Percentiles rank a stretch among this genome's conserved stretches.
phyloP scores from a whole-genome alignment of 2,797 vertebrate species.

The Xiphophorus birchmanni region DNA sequence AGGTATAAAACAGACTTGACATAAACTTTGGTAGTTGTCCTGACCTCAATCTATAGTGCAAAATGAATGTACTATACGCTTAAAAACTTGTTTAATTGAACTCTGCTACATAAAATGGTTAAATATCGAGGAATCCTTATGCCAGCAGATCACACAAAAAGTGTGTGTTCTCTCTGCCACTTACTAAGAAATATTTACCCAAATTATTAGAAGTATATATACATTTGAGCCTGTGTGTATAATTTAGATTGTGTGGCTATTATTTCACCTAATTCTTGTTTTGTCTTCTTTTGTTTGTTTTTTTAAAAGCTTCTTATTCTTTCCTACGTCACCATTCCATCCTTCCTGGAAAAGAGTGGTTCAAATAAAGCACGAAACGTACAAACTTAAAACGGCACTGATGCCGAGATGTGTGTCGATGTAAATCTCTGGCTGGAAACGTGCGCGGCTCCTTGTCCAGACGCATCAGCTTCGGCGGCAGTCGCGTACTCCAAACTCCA shows the following conservation, averaged over 20 bases:
- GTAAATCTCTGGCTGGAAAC: neutral
- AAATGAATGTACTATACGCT: no score
- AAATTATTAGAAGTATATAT: neutral
- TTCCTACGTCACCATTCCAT: neutral
- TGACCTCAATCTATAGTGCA: neutral
- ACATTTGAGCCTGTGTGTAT: neutral
- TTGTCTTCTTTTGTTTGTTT: neutral
- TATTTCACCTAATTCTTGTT: neutral
- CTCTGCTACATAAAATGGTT: neutral
- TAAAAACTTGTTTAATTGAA: neutral
- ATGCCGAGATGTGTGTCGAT: neutral
- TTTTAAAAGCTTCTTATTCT: neutral
- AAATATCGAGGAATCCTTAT: neutral
- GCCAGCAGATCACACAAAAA: neutral
- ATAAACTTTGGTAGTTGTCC: neutral
- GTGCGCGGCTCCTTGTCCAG: neutral
- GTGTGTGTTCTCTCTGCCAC: neutral
- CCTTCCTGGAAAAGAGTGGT: neutral
- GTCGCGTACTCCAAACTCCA: constrained; percentile 9
- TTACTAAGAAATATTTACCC: neutral
- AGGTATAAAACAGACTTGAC: neutral
- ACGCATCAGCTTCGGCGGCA: constrained; percentile 11
- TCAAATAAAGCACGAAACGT: neutral
- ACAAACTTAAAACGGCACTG: neutral
- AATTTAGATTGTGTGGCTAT: neutral